Base-by-base conservation (phyloP, 2,888 invertebrate species). In the Patella depressa region DNA sequence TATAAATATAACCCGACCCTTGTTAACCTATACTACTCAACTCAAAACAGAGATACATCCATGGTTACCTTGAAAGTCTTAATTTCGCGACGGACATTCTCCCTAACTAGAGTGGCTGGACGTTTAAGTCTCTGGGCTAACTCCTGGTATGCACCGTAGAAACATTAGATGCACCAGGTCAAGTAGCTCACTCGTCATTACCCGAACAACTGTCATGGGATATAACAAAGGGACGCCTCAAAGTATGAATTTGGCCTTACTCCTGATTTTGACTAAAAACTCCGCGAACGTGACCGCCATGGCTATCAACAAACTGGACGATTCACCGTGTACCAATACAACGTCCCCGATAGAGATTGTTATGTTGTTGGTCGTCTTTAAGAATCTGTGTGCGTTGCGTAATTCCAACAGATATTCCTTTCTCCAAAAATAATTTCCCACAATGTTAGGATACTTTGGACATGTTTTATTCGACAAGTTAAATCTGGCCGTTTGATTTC, bases 11-110 rank as follows among this genome's bases (percentile, higher is more conserved):
- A 15, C 9, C 65, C 24, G 15, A n/a, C 65, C 65, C 65, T 17
- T 65, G 65, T 65, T 65, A 24, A n/a, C 65, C 65, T 65, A 12
- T 65, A 65, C 65, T 65, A 24, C 11, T 65, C 65, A 65, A 65
- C 65, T 11, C 65, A n/a, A 65, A 19, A 65, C 2, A 65, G 14
- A 65, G 2, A 34, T 34, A 34, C 34, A 4, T 2, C 34, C 34
- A 34, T 34, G 34, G 34, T 34, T 34, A 34, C 34, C 34, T 34
- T 2, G 2, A 34, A 34, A 34, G 34, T 34, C 34, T 4, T 34
- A 29, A 3, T 29, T 29, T 7, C 9, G 24, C 11, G 1, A 24
- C n/a, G n/a, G n/a, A n/a, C n/a, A n/a, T n/a, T n/a, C 24, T 65
- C 65, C 24, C n/a, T 24, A 1, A 65, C 65, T 2, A 65, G 1